Evolutionary conservation across 2,888 invertebrate species (phyloP), one percentile per base, ranked within the genome.

Genomic region (Torymus texanus): DNA sequence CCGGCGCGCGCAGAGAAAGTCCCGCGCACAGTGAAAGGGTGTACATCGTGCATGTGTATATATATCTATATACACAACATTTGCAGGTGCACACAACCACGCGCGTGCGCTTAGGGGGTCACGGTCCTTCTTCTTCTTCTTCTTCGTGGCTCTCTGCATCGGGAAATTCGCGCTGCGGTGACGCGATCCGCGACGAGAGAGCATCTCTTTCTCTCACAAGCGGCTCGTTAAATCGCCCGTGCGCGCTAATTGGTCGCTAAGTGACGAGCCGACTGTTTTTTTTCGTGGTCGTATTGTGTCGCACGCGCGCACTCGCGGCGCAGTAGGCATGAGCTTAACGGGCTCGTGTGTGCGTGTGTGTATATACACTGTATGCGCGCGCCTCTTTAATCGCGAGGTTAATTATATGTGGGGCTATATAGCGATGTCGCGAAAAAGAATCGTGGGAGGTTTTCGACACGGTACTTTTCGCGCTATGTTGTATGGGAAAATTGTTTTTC

Each of bases 171-270:
- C n/a, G 62, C 16, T 72, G 29, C 53, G 53, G 62, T n/a, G 58
- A 70, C 70, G 70, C 59, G 51, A 53, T 13, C 3, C 5, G 21
- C 13, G 41, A 41, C 41, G 55, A 56, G 55, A 56, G 55, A 56
- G 55, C 55, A 56, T n/a, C n/a, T 14, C 55, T 56, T 56, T 56
- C 55, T 41, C 41, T 41, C 41, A 41, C 41, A 8, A 41, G 41
- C 41, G 41, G 41, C 41, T 56, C 55, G 55, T 56, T 56, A n/a
- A 56, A n/a, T 56, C 55, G 11, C 8, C 41, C 8, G 41, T 8
- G 41, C 10, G n/a, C 68, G 68, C 56, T 68, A 58, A 56, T 68
- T 68, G 56, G 41, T 65, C 56, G 65, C 65, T 65, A 61, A 72
- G 53, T 72, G 65, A 3, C n/a, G 65, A 65, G 14, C 8, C 21